Evolutionary conservation across 1,140 invertebrate genomes (phyloP).

Genomic region (Argopecten irradians): DNA sequence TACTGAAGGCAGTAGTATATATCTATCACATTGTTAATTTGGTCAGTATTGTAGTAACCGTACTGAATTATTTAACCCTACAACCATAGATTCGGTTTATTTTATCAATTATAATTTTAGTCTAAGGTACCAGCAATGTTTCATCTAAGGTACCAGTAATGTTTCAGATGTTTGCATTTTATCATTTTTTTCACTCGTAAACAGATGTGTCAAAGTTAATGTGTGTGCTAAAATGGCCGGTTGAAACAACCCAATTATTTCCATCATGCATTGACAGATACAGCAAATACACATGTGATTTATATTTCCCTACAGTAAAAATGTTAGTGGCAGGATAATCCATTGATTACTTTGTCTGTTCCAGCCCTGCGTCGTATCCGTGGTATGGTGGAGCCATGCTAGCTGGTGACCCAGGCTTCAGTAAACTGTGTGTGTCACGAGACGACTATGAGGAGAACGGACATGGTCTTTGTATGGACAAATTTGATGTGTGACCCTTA

Average conservation of each 20-base stretch:
- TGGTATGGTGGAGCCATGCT: slow-evolving; percentile 92
- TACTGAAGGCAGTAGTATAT: no score
- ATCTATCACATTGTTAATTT: no score
- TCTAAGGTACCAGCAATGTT: no score
- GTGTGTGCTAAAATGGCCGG: no score
- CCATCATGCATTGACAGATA: not conserved
- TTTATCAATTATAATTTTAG: no score
- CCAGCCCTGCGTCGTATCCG: slow-evolving; percentile 87
- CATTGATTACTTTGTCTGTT: slow-evolving; percentile 61
- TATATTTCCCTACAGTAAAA: not conserved
- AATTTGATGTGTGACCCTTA: slow-evolving; percentile 80
- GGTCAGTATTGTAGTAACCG: no score
- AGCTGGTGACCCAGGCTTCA: slow-evolving; percentile 85
- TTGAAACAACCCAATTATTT: not conserved
- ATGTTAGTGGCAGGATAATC: not conserved
- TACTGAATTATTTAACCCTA: no score
- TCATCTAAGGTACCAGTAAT: no score
- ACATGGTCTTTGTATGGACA: slow-evolving; percentile 82
- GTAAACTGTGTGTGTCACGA: slow-evolving; percentile 84
- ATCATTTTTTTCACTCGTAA: no score
- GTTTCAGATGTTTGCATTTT: no score
- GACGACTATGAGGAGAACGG: slow-evolving; percentile 94
- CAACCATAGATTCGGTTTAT: no score
- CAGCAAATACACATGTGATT: not conserved
- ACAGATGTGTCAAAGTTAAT: no score